Conservation (phyloP, 2,113 vertebrate species). For the Chiloscyllium plagiosum region DNA sequence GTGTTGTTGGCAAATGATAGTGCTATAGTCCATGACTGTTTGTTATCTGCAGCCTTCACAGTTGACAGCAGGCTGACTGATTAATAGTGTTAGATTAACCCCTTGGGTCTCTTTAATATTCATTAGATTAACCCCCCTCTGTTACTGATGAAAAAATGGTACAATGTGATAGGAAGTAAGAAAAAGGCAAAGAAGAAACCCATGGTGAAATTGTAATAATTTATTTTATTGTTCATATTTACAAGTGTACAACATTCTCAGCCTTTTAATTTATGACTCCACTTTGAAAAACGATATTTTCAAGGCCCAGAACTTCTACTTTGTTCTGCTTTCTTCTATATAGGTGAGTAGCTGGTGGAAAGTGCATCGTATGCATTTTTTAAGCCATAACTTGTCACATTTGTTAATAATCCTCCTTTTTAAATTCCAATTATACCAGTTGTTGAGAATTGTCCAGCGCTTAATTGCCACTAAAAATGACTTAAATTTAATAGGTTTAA, state of each 20-base stretch:
- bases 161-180: neutral
- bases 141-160: neutral
- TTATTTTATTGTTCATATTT: neutral
- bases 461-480: constrained; percentile 38
- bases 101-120: constrained; percentile 37
- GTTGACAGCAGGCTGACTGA: constrained; percentile 36
- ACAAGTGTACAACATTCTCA: neutral
- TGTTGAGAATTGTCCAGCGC: constrained; percentile 29
- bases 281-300: neutral
- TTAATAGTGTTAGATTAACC: constrained; percentile 38
- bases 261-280: neutral
- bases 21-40: constrained; percentile 29
- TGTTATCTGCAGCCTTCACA: constrained; percentile 34
- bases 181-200: neutral
- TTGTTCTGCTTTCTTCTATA: neutral
- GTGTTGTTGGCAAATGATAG: constrained; percentile 19
- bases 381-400: constrained; percentile 33
- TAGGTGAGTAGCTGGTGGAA: constrained; percentile 7
- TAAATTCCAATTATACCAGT: constrained; percentile 35
- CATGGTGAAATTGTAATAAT: neutral
- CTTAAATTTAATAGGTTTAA: constrained; percentile 36
- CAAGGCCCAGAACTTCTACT: neutral
- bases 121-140: constrained; percentile 30
- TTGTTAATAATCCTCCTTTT: constrained; percentile 37
- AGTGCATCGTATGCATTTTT: constrained; percentile 31